Base-by-base conservation (phyloP, 2,113 vertebrate species). In the Pleuronectes platessa region DNA sequence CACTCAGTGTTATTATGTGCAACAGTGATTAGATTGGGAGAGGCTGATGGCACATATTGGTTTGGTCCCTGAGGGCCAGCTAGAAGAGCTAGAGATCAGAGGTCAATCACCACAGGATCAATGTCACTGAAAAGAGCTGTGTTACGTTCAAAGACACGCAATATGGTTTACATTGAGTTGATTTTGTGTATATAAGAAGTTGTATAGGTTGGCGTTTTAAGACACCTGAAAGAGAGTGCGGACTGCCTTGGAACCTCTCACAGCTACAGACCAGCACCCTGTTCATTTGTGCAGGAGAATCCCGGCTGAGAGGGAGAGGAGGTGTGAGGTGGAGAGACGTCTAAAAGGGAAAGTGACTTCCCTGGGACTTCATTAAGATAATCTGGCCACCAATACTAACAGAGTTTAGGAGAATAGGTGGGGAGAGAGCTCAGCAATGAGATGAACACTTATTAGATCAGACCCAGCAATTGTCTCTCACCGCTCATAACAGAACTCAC, bases 391-490 rank as follows among this genome's bases (percentile, higher is more conserved):
- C 94, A 61, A 94, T 95, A 93, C 94, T 94, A 95, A 95, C 90
- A 35, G 73, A 78, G 90, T 95, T 95, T 93, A 71, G 76, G 83
- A 78, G 81, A 76, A 72, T 86, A 90, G 93, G 90, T 92, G 93
- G 90, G 84, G 89, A 86, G 89, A 89, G 90, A 72, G 78, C 90
- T 86, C 90, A 83, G 88, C 93, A 93, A 94, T 92, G 85, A 94
- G 90, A 95, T 94, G 92, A 94, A 92, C 86, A 76, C 86, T 94
- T 94, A 95, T 95, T 95, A 94, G 91, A 95, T 95, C 93, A 94
- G 81, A 89, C 68, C 65, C 13, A 84, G 81, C 90, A 91, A 91
- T 90, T 86, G 81, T 90, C 84, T 90, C 82, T 83, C 66, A 62
- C 69, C 49, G 37, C 90, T 86, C 68, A 77, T 67, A 77, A 83